Percentiles rank a stretch among this genome's conserved stretches.
Conservation (phyloP, 2,888 invertebrate species). For the Philopedon plagiatum region DNA sequence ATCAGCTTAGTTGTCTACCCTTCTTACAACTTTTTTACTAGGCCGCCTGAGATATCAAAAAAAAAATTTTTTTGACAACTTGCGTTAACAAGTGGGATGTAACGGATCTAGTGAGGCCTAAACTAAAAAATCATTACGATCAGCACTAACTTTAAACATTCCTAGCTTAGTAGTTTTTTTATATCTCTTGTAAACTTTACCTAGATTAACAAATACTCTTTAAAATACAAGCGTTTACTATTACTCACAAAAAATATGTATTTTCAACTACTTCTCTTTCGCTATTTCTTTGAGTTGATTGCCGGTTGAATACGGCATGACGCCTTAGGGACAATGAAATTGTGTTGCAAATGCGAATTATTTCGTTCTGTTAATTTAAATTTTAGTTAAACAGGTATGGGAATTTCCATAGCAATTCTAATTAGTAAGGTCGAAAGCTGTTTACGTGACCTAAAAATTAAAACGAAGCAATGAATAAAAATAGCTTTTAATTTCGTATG, state of each 20-base stretch:
- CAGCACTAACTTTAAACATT: too few relatives aligned
- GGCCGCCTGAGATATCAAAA: too few relatives aligned
- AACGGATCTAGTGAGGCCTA: too few relatives aligned
- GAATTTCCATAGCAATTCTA: background rate
- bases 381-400: background rate
- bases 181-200: too few relatives aligned
- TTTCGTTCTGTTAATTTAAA: background rate
- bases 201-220: too few relatives aligned
- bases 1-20: too few relatives aligned
- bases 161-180: too few relatives aligned
- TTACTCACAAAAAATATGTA: background rate
- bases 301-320: background rate
- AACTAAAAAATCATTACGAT: too few relatives aligned
- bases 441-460: background rate
- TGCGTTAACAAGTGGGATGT: too few relatives aligned
- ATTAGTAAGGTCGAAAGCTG: background rate
- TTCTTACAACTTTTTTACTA: too few relatives aligned
- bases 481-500: background rate
- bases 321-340: background rate
- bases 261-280: background rate
- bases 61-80: too few relatives aligned
- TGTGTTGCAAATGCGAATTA: background rate
- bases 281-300: background rate
- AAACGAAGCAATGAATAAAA: background rate
- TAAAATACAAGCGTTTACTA: background rate